A percentile compares a stretch with the other conserved stretches of the same genome.
phyloP scores from a whole-genome alignment of 2,888 invertebrate genomes.

The Rotaria sp. region DNA sequence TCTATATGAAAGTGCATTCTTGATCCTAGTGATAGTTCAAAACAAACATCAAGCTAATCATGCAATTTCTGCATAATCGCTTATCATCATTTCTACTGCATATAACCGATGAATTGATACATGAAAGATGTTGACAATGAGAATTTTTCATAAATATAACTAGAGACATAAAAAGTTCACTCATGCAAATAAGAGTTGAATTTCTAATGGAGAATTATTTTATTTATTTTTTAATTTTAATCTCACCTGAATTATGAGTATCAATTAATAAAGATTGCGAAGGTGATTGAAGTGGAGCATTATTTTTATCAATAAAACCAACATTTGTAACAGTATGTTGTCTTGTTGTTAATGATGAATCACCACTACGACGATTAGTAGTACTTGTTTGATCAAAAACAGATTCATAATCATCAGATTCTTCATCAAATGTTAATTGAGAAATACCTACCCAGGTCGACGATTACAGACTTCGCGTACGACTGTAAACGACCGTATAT shows the following conservation, averaged over 20 bases:
- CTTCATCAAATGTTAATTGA: slow-evolving; percentile 2
- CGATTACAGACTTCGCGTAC: too few species aligned
- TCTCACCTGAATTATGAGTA: neutral
- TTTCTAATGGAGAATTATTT: too few species aligned
- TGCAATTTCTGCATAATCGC: too few species aligned
- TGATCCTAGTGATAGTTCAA: too few species aligned
- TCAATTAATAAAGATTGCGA: neutral
- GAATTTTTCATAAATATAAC: neutral
- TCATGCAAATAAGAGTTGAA: too few species aligned
- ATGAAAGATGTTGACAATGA: neutral
- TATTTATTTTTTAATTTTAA: too few species aligned
- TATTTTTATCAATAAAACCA: neutral
- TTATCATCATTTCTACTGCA: neutral
- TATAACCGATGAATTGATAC: neutral
- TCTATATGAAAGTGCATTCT: too few species aligned
- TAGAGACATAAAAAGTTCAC: too few species aligned
- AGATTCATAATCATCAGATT: slow-evolving; percentile 5
- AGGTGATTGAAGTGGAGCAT: neutral
- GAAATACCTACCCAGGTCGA: neutral
- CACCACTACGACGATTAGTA: neutral
- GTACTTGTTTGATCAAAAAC: neutral
- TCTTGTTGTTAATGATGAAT: neutral
- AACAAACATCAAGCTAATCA: too few species aligned
- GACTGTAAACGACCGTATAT: too few species aligned
- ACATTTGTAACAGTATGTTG: neutral